Conservation (phyloP, 35 echinoderm and acorn worm species). For the Ophiothrix spiculata region DNA sequence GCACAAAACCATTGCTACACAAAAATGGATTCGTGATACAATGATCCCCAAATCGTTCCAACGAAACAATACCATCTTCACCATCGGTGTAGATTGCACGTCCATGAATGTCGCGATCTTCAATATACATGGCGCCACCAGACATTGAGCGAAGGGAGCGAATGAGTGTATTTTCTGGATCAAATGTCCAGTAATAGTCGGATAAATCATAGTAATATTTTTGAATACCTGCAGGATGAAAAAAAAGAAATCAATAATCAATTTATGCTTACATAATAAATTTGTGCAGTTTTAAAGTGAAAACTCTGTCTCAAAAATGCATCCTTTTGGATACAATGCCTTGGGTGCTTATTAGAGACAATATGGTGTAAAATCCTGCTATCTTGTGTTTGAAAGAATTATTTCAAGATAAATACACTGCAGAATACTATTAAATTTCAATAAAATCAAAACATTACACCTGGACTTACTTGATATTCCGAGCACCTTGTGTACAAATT, state of each 20-base stretch:
- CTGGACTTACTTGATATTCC: slow-evolving; percentile 64
- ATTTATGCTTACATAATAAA: neutral
- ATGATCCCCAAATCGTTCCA: slow-evolving; percentile 33
- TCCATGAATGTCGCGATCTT: slow-evolving; percentile 55
- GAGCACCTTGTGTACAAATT: slow-evolving; percentile 56
- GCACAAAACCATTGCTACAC: slow-evolving; percentile 57
- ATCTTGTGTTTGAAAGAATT: neutral
- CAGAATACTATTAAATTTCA: neutral
- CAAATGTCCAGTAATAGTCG: slow-evolving; percentile 77
- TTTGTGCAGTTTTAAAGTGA: neutral
- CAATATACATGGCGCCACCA: neutral
- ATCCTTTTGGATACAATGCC: neutral
- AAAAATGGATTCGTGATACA: slow-evolving; percentile 59
- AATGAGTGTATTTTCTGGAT: slow-evolving; percentile 26
- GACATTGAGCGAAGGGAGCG: neutral
- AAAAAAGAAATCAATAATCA: neutral
- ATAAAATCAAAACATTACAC: neutral
- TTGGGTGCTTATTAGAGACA: neutral
- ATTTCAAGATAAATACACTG: neutral
- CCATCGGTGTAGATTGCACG: slow-evolving; percentile 61
- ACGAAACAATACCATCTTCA: slow-evolving; percentile 28
- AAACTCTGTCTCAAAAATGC: neutral
- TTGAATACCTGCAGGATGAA: slow-evolving; percentile 41
- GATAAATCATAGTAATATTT: slow-evolving; percentile 38
- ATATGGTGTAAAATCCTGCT: neutral